phyloP scores from a whole-genome alignment of 1,140 invertebrate species.

The Plutomurus gul region DNA sequence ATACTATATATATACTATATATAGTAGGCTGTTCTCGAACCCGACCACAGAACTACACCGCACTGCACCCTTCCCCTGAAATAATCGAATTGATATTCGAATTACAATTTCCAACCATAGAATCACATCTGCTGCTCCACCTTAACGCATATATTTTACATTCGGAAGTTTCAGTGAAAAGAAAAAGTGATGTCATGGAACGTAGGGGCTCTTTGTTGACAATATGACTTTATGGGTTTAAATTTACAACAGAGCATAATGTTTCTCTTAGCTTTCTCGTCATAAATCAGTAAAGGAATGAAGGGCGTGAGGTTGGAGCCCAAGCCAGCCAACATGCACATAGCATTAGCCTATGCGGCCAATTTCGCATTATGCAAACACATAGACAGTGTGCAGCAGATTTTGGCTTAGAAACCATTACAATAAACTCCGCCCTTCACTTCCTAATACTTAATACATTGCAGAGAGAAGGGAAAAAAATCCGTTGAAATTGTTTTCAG shows the following conservation, averaged over 20 bases:
- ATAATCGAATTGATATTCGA: too few relatives aligned
- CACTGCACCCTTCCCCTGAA: too few relatives aligned
- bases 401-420: neutral
- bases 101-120: too few relatives aligned
- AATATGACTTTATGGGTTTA: slow-evolving; percentile 22
- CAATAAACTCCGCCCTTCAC: neutral
- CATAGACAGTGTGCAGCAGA: neutral
- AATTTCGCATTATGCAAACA: slow-evolving; percentile 17
- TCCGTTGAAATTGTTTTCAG: too few relatives aligned
- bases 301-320: neutral
- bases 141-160: neutral
- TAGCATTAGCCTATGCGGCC: neutral
- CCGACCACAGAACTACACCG: too few relatives aligned
- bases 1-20: neutral
- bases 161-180: neutral
- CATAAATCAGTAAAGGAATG: slow-evolving; percentile 9
- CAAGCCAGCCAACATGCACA: neutral
- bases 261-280: neutral
- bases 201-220: neutral
- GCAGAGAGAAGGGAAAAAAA: too few relatives aligned
- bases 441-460: too few relatives aligned
- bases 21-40: neutral
- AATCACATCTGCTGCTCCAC: neutral
- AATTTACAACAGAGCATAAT: slow-evolving; percentile 5
- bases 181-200: neutral